phyloP scores from a whole-genome alignment of 1,140 invertebrate species.

The Stenopsyche tienmushanensis region DNA sequence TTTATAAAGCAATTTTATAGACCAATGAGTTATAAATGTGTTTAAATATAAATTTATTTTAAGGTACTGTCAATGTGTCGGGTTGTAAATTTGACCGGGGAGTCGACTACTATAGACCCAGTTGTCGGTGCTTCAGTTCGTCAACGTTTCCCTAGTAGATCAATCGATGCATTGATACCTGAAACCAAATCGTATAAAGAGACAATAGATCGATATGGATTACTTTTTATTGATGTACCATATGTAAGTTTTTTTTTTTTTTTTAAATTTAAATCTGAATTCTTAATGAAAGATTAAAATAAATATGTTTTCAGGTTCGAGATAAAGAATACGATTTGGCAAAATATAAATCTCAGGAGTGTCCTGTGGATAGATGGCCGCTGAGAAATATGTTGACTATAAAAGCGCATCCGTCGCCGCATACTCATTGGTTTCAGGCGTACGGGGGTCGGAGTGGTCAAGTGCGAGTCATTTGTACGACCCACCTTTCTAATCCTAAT shows the following conservation, averaged over 20 bases:
- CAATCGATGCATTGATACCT: too few species aligned
- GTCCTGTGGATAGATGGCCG: slow-evolving; percentile 4
- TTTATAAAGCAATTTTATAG: too few species aligned
- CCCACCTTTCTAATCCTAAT: slow-evolving; percentile 5
- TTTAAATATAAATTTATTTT: not conserved
- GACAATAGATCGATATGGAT: slow-evolving; percentile 45
- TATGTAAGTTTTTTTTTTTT: slow-evolving; percentile 12
- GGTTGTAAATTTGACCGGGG: not conserved
- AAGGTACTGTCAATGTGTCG: not conserved
- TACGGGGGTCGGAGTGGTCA: slow-evolving; percentile 12
- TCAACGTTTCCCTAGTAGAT: too few species aligned
- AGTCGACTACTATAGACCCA: not conserved
- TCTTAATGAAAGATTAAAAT: not conserved
- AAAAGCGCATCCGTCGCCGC: slow-evolving; percentile 9
- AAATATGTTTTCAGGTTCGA: not conserved
- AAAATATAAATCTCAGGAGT: not conserved
- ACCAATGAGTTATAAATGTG: too few species aligned
- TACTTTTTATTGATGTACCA: slow-evolving; percentile 36
- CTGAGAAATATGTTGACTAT: not conserved
- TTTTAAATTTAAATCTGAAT: too few species aligned
- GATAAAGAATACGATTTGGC: not conserved
- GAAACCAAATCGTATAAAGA: slow-evolving; percentile 48
- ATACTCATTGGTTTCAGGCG: slow-evolving; percentile 11
- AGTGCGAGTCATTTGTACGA: slow-evolving; percentile 17
- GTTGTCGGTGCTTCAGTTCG: too few species aligned